A percentile compares a stretch with the other conserved stretches of the same genome.
These are phyloP conservation scores for Struthidea cinerea DNA, from an alignment of 2,113 vertebrate genomes.

Conservation along the genomic window DNA sequence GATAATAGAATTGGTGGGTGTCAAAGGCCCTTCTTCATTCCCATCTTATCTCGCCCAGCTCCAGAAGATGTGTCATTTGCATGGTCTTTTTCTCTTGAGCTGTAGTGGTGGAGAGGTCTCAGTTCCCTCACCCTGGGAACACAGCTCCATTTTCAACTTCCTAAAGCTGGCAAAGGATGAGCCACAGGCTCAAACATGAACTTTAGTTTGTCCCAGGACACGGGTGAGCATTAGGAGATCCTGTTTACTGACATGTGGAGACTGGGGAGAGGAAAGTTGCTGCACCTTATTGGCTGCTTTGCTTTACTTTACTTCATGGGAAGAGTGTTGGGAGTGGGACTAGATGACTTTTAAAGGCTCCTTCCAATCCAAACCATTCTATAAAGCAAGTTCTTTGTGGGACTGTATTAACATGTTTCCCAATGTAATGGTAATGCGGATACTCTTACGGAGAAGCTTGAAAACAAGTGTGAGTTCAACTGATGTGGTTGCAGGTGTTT, in stretches of 20 bases:
- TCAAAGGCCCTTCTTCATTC: not conserved
- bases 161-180: not conserved
- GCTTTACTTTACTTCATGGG: not conserved
- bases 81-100: not conserved
- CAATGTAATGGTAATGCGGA: not conserved
- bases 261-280: not conserved
- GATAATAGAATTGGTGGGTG: not conserved
- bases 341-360: not conserved
- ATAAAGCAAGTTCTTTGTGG: not conserved
- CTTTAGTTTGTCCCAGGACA: not conserved
- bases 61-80: not conserved
- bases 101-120: not conserved
- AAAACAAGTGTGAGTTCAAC: not conserved
- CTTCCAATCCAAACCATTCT: not conserved
- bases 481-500: not conserved
- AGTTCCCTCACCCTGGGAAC: not conserved
- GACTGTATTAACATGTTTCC: not conserved
- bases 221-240: not conserved
- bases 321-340: not conserved
- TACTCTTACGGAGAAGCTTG: not conserved
- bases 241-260: not conserved
- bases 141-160: not conserved
- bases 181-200: not conserved
- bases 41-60: not conserved
- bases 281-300: not conserved